Conservation (phyloP, 2,888 invertebrate genomes). For the Lycophotia porphyrea region DNA sequence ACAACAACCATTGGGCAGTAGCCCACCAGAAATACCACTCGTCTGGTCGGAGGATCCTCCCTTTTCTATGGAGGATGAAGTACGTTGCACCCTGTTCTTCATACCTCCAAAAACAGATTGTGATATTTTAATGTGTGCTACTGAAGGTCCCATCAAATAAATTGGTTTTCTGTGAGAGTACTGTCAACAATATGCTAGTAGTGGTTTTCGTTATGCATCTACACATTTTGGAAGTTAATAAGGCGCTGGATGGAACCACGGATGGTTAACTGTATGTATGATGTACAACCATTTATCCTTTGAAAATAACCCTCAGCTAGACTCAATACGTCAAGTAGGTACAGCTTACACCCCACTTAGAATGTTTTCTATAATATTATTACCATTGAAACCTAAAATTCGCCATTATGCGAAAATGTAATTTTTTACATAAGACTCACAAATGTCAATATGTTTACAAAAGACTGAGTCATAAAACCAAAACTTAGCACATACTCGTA, state of each 20-base stretch:
- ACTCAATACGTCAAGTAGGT: background rate
- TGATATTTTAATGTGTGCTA: background rate
- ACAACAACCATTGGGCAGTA: too few relatives aligned
- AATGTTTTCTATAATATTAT: background rate
- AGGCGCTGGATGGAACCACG: too few relatives aligned
- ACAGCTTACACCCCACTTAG: too few relatives aligned
- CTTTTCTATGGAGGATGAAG: too few relatives aligned
- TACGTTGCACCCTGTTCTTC: too few relatives aligned
- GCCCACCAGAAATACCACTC: too few relatives aligned
- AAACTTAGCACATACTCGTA: slow-evolving; percentile 23
- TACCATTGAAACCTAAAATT: background rate
- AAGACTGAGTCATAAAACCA: slow-evolving; percentile 21
- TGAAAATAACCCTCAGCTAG: background rate
- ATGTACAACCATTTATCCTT: background rate
- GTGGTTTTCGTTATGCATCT: background rate
- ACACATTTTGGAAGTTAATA: background rate
- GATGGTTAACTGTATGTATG: background rate
- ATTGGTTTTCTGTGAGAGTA: background rate
- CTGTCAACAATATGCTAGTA: background rate
- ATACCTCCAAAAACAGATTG: background rate
- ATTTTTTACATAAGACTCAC: background rate
- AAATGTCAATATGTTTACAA: slow-evolving; percentile 24
- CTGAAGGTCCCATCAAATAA: background rate
- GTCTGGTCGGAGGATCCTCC: too few relatives aligned
- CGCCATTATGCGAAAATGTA: background rate